Evolutionary conservation across 2,888 invertebrate species (phyloP), one percentile per base, ranked within the genome.

Genomic region (Seira musarum): DNA sequence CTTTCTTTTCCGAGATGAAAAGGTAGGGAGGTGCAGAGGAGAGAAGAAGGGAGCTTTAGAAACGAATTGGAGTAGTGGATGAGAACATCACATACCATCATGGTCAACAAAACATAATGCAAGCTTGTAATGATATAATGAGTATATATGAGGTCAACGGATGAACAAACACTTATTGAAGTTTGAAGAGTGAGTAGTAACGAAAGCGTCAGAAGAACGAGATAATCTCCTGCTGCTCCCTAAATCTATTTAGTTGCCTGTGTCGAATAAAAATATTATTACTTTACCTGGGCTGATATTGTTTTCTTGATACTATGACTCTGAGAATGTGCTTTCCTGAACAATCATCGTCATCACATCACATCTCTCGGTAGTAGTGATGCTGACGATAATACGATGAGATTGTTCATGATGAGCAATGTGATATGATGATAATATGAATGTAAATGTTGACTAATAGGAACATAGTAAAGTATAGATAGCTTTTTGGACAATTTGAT

Each of bases 111-210:
- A 53, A 25, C 65, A 77, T 77, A 67, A 72, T 65, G 66, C 71
- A 66, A 77, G 77, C 77, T 53, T 79, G 73, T 73, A 79, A 73
- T 79, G 79, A 79, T 79, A 73, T 73, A 73, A 79, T 78, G 78
- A 78, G 71, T 68, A 78, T 72, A 74, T 30, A 63, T 21, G 68
- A 73, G 53, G 79, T 79, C 72, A 72, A 79, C 79, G 79, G 79
- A 79, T 79, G 79, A 79, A 79, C 79, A 79, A 79, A 78, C 78
- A 78, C 78, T 72, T 78, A 67, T 78, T 77, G 65, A 70, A 77
- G 77, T 53, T 53, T 53, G 3, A 3, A 53, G n/a, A n/a, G n/a
- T n/a, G n/a, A 30, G 53, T 53, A 53, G 53, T 64, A 69, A 70
- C 69, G 63, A 76, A 69, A 49, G 71, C 57, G 25, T 35, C 66